Percentiles rank a stretch among this genome's conserved stretches.
Evolutionary conservation across 2,113 vertebrate genomes (phyloP).

Genomic region (Peromyscus californicus): DNA sequence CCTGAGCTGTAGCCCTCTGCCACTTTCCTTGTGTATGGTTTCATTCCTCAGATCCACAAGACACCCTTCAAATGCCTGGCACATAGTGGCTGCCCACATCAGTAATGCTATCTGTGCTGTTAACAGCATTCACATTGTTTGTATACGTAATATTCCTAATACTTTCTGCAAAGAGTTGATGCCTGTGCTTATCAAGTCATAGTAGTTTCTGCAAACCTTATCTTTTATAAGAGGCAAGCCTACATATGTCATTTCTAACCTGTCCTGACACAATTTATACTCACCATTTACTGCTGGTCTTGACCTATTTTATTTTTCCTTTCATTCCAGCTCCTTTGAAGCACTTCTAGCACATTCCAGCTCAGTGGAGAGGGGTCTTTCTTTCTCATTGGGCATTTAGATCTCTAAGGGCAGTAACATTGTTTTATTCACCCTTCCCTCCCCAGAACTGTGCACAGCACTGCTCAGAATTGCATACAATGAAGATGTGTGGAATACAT

Average conservation of each 20-base stretch:
- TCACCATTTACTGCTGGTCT: neutral
- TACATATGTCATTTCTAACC: neutral
- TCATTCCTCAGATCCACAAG: constrained; percentile 14
- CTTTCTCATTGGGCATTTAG: neutral
- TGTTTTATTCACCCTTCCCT: neutral
- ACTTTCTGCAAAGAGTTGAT: neutral
- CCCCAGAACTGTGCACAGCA: neutral
- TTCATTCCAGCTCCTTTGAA: neutral
- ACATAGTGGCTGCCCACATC: neutral
- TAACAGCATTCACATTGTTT: neutral
- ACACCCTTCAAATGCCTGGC: neutral
- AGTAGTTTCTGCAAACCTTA: neutral
- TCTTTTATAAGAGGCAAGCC: neutral
- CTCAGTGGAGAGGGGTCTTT: neutral
- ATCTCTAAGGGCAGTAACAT: neutral
- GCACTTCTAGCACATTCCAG: neutral
- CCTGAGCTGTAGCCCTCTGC: neutral
- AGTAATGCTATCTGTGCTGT: neutral
- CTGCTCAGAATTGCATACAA: neutral
- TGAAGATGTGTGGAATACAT: neutral
- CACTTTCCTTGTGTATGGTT: neutral
- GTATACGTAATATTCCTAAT: neutral
- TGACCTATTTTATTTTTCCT: neutral
- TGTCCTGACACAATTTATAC: neutral
- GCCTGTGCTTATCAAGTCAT: neutral